Evolutionary conservation across 1,140 invertebrate species (phyloP), one percentile per base, ranked within the genome.

Genomic region (Coelopa frigida): DNA sequence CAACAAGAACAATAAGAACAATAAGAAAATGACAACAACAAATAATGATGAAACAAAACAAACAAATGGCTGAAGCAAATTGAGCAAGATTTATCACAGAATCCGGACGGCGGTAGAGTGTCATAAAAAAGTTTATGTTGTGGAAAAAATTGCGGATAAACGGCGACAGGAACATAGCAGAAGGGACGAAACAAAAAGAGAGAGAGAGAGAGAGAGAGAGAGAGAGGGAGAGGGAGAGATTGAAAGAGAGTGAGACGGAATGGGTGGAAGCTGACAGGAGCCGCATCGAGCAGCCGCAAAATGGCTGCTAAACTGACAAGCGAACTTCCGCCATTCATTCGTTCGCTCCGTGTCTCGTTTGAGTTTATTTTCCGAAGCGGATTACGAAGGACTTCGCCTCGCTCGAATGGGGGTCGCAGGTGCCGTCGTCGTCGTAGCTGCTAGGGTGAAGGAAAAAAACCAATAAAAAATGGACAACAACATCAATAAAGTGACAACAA

Each of bases 271-370:
- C n/a, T n/a, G n/a, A n/a, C n/a, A n/a, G n/a, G n/a, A n/a, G n/a
- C n/a, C n/a, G n/a, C n/a, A n/a, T n/a, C n/a, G n/a, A n/a, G n/a
- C n/a, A 62, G 62, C 62, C 62, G 62, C 62, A 66, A 66, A 66
- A 66, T 66, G 62, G 62, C 62, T 66, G 62, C 62, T 66, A 66
- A 66, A 66, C 62, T 66, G 62, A 66, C 62, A 66, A 66, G 55
- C 62, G 62, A 66, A 66, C 62, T 66, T 66, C 59, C 59, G 29
- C 37, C 18, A 32, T 41, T 38, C 5, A 35, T 5, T 29, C 31
- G 24, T 38, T n/a, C 10, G 11, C 31, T 14, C 20, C 14, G 10
- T 31, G 17, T 26, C 17, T 44, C 24, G 20, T 44, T 7, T 29
- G 12, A 2, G 32, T 36, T 38, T 22, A 38, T 38, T 22, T 38